Conservation (phyloP, 2,888 invertebrate genomes). For the Conus canariensis region DNA sequence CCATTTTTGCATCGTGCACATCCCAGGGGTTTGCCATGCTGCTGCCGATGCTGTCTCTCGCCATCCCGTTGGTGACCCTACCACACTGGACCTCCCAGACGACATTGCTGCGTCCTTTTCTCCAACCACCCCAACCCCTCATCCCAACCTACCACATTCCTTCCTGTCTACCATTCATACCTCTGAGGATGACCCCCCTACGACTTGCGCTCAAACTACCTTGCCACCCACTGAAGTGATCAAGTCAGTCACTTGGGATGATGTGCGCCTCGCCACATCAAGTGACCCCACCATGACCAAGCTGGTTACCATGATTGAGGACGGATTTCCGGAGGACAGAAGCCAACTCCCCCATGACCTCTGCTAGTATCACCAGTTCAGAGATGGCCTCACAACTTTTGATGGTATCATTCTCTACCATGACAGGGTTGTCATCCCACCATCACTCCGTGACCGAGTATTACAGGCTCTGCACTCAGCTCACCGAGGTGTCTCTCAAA, state of each 20-base stretch:
- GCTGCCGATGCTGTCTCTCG: conserved; percentile 47
- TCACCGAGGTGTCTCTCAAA: conserved; percentile 58
- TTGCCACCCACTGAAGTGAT: neutral
- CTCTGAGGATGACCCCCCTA: neutral
- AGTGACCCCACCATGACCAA: conserved; percentile 44
- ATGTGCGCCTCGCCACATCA: conserved; percentile 36
- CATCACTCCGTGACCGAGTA: conserved; percentile 50
- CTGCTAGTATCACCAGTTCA: conserved; percentile 42
- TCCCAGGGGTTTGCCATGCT: conserved; percentile 30
- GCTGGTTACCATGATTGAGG: conserved; percentile 39
- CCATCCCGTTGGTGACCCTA: conserved; percentile 39
- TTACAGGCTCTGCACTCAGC: conserved; percentile 58
- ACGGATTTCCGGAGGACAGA: conserved; percentile 37
- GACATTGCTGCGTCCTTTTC: conserved; percentile 24
- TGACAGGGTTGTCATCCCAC: conserved; percentile 58
- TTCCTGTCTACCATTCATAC: neutral
- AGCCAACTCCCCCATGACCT: conserved; percentile 27
- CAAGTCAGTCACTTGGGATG: conserved; percentile 49
- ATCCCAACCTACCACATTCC: neutral
- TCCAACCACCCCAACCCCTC: neutral
- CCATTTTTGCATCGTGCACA: conserved; percentile 30
- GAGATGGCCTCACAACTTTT: conserved; percentile 39
- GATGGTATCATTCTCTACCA: conserved; percentile 60
- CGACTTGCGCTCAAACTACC: neutral
- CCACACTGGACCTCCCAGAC: conserved; percentile 20